Percentiles rank a stretch among this genome's conserved stretches.
Evolutionary conservation across 2,888 invertebrate species (phyloP).

Genomic region (Spialia ferax): DNA sequence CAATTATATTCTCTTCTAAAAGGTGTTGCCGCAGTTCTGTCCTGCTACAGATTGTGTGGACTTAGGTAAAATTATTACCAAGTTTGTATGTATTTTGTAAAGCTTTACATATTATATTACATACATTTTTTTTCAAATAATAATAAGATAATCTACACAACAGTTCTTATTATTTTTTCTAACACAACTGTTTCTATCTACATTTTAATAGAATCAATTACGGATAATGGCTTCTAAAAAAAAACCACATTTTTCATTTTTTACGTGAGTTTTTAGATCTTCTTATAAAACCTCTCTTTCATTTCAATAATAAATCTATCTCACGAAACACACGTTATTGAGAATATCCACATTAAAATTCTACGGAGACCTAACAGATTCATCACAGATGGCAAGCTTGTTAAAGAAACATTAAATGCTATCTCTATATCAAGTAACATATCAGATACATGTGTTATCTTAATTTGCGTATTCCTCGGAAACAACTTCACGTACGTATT

Average conservation of each 20-base stretch:
- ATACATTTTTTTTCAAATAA: no score
- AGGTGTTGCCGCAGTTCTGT: constrained; percentile 22
- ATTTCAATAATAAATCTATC: no score
- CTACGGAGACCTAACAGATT: neutral
- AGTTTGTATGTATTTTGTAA: neutral
- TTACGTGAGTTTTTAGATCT: no score
- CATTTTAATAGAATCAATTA: no score
- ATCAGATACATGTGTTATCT: constrained; percentile 25
- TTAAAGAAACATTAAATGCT: constrained; percentile 25
- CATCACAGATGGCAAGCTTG: constrained; percentile 18
- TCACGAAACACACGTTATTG: no score
- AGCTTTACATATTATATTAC: no score
- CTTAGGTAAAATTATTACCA: constrained; percentile 21
- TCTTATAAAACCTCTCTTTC: no score
- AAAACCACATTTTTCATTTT: no score
- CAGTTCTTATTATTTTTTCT: no score
- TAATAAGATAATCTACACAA: no score
- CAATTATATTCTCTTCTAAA: constrained; percentile 38
- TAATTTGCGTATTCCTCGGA: constrained; percentile 11
- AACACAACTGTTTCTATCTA: no score
- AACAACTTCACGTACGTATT: constrained; percentile 16
- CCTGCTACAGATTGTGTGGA: constrained; percentile 28
- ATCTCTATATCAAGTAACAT: constrained; percentile 14
- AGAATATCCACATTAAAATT: neutral
- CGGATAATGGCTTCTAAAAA: no score